Evolutionary conservation across 2,113 vertebrate genomes (phyloP).

Genomic region (Halichoeres trimaculatus): DNA sequence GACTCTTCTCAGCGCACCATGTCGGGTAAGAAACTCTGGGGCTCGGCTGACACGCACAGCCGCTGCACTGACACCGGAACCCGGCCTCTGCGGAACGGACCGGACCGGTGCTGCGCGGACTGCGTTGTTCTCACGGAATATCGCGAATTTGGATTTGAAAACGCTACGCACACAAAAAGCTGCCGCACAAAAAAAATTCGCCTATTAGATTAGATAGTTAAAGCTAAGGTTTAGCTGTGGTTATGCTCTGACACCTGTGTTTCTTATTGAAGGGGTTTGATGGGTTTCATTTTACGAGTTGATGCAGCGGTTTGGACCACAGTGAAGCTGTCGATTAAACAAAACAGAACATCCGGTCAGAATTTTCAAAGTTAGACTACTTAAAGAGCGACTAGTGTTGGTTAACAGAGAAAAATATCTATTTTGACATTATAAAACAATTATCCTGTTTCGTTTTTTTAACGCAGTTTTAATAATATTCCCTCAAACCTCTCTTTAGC

Average conservation of each 20-base stretch:
- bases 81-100: not conserved
- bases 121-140: not conserved
- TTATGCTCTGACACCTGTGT: no score
- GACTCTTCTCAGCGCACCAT: conserved; percentile 59
- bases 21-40: conserved; percentile 67
- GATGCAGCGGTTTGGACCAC: conserved; percentile 45
- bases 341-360: conserved; percentile 38
- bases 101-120: conserved; percentile 29
- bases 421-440: no score
- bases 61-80: conserved; percentile 15
- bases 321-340: not conserved
- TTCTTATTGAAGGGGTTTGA: not conserved
- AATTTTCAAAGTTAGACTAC: conserved; percentile 25
- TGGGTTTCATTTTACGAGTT: conserved; percentile 4
- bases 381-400: not conserved
- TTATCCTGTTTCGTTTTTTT: no score
- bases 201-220: not conserved
- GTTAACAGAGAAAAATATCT: not conserved
- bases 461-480: no score
- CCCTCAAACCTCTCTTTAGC: no score
- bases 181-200: rapidly evolving
- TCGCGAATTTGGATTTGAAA: not conserved
- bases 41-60: not conserved
- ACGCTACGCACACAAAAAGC: not conserved
- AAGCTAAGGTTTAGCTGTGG: rapidly evolving